Evolutionary conservation across 2,888 invertebrate genomes (phyloP).

Genomic region (Saturnia japonica): DNA sequence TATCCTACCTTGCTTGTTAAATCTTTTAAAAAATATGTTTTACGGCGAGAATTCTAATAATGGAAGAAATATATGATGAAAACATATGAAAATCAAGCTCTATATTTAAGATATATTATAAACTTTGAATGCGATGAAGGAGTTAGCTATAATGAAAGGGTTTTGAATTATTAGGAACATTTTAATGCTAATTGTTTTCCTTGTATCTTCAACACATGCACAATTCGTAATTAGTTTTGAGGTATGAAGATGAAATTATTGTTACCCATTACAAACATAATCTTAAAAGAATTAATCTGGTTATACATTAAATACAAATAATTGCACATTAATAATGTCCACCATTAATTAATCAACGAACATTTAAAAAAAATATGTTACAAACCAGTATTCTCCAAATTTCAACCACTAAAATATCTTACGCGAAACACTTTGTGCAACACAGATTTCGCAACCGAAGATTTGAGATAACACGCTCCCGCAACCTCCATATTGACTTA

Average conservation of each 20-base stretch:
- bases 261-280: background rate
- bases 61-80: no score
- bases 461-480: conserved; percentile 37
- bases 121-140: no score
- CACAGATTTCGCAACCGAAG: conserved; percentile 41
- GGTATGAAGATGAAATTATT: background rate
- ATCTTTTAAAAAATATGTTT: no score
- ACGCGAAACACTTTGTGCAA: conserved; percentile 33
- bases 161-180: no score
- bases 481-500: conserved; percentile 50
- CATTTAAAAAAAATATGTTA: conserved; percentile 11
- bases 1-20: no score
- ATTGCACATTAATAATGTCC: background rate
- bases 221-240: background rate
- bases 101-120: no score
- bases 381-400: conserved; percentile 12
- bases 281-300: no score
- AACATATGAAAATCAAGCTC: no score
- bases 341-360: conserved; percentile 8
- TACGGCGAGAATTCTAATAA: no score
- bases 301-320: conserved; percentile 10
- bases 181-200: background rate
- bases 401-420: conserved; percentile 25
- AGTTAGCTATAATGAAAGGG: no score
- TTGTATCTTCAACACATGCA: background rate